Base-by-base conservation (phyloP, 1,140 invertebrate genomes). In the Saccostrea echinata region DNA sequence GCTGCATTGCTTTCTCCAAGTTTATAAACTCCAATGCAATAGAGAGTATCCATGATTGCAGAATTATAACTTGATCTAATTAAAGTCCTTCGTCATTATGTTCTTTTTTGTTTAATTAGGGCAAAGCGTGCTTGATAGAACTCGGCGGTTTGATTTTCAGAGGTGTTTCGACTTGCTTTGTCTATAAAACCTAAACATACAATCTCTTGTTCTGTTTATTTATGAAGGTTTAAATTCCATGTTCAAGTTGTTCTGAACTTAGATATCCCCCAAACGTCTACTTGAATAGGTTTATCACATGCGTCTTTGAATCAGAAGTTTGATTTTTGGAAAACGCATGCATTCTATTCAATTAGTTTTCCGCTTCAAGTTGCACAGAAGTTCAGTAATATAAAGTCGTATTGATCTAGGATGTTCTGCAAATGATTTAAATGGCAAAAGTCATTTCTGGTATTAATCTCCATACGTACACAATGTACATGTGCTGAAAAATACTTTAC, bases 11-110 rank as follows among this genome's bases (percentile, higher is more conserved):
- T 57, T 35, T 84, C 83, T 24, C 83, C 83, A 12, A 84, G 55
- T 84, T 84, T 84, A 57, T 84, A 84, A 18, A 84, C 83, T 53
- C 83, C 83, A 30, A 84, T n/a, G 43, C 83, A 84, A 55, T 84
- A 84, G 12, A 84, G 83, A 11, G 55, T 61, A 64, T 84, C 83
- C 83, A 84, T 84, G 4, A 11, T 51, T 53, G 12, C 27, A 33
- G 18, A 43, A 61, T 3, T 30, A 13, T 30, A 71, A 27, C 12
- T 30, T 9, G 12, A 30, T 24, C n/a, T n/a, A 33, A 71, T 71
- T 71, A 71, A 71, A 71, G n/a, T 71, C 64, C 27, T 11, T 27
- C 3, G 27, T 76, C 68, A 16, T 76, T 76, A 33, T 16, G 18
- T 61, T 61, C 21, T 61, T 16, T 61, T 21, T 61, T 61, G 16